Evolutionary conservation across 1,140 invertebrate genomes (phyloP).

Genomic region (Steinernema khuongi): DNA sequence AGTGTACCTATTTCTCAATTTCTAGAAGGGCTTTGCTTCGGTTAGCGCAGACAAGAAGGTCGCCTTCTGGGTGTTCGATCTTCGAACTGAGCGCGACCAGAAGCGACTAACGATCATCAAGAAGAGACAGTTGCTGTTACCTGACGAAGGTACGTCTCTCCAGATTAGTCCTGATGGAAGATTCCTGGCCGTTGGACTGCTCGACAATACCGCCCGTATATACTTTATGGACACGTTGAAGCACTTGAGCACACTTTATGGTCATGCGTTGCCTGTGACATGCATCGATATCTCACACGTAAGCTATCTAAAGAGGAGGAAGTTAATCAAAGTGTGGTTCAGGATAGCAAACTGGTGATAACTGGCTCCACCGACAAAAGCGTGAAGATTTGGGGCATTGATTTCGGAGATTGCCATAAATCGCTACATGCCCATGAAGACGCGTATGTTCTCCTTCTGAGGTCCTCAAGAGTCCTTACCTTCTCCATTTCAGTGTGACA

Average conservation of each 20-base stretch:
- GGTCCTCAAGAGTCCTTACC: not conserved
- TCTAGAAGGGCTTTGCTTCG: conserved; percentile 51
- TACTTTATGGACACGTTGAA: conserved; percentile 90
- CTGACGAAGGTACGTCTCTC: conserved; percentile 29
- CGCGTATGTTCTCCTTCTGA: conserved; percentile 56
- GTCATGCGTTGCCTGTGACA: conserved; percentile 87
- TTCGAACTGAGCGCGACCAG: conserved; percentile 61
- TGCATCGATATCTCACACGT: conserved; percentile 84
- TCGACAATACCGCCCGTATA: conserved; percentile 90
- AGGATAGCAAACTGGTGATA: conserved; percentile 78
- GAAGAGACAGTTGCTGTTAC: conserved; percentile 24
- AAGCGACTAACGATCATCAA: conserved; percentile 35
- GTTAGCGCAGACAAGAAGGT: conserved; percentile 82
- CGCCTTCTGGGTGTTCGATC: conserved; percentile 88
- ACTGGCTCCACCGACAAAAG: conserved; percentile 91
- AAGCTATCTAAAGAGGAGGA: conserved; percentile 69
- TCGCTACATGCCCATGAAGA: conserved; percentile 81
- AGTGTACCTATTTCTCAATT: conserved; percentile 24
- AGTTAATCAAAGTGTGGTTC: conserved; percentile 48
- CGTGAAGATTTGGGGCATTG: conserved; percentile 94
- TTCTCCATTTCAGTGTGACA: conserved; percentile 69
- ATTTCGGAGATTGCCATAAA: conserved; percentile 86
- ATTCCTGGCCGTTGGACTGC: conserved; percentile 78
- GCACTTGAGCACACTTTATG: conserved; percentile 91
- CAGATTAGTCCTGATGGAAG: conserved; percentile 60